Conservation (phyloP, 2,113 vertebrate genomes). For the Atlantisia rogersi region DNA sequence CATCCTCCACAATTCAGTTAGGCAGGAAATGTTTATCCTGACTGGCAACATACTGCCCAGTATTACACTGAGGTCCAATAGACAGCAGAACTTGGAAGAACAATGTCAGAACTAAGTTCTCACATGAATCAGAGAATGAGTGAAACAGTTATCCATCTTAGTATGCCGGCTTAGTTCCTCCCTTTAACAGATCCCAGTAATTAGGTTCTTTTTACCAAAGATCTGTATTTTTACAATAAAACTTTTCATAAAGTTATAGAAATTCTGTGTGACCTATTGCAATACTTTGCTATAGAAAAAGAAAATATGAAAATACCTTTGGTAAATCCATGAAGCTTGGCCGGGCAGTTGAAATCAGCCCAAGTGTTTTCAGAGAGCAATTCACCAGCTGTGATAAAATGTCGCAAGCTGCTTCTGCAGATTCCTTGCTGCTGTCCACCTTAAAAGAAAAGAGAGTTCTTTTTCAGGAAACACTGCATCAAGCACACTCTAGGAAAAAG, state of each 20-base stretch:
- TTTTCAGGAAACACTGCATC: neutral
- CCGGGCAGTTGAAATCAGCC: constrained; percentile 94
- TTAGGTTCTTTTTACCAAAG: neutral
- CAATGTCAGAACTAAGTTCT: neutral
- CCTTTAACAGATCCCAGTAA: neutral
- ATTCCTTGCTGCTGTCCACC: constrained; percentile 98
- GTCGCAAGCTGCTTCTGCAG: constrained; percentile 93
- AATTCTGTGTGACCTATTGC: neutral
- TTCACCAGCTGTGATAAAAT: constrained; percentile 95
- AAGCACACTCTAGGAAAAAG: neutral
- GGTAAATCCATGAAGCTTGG: constrained; percentile 99
- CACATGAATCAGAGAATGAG: neutral
- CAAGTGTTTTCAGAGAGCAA: constrained; percentile 94
- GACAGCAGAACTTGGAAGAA: neutral
- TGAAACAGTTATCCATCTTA: neutral
- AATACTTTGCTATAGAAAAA: neutral
- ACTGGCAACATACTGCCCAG: neutral
- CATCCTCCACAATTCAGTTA: neutral
- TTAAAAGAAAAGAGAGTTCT: constrained; percentile 56
- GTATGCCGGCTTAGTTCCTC: neutral
- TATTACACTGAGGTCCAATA: neutral
- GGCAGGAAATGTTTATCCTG: neutral
- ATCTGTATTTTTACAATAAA: neutral
- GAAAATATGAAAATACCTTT: constrained; percentile 81
- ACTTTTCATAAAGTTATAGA: neutral